Conservation (phyloP, 2,797 vertebrate genomes). For the Phyllotis vaccarum region DNA sequence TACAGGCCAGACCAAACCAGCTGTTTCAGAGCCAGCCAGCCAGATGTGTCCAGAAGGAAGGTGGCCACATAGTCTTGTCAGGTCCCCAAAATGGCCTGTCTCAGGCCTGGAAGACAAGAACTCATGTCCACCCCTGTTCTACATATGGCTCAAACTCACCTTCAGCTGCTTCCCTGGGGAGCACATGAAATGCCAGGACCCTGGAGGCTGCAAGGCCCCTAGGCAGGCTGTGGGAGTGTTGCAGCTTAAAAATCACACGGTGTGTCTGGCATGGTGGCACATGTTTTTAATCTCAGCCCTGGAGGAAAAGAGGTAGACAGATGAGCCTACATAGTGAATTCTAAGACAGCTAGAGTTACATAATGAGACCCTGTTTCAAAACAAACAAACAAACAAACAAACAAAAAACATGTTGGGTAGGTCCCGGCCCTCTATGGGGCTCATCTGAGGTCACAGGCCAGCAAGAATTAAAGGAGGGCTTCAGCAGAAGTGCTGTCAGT, state of each 20-base stretch:
- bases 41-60: not conserved
- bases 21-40: not conserved
- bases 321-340: not conserved
- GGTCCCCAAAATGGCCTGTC: not conserved
- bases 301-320: not conserved
- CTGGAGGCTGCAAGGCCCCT: not conserved
- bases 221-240: not conserved
- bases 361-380: not conserved
- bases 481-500: not conserved
- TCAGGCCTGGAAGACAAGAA: not conserved
- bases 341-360: not conserved
- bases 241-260: not conserved
- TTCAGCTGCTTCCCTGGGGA: not conserved
- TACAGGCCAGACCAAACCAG: not conserved
- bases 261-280: not conserved
- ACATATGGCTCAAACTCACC: not conserved
- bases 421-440: no score
- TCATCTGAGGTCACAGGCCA: accelerated
- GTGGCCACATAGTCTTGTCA: not conserved
- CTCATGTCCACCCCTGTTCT: not conserved
- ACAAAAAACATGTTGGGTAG: accelerated
- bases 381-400: not conserved
- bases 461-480: not conserved
- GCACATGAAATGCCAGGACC: not conserved
- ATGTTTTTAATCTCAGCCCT: not conserved